Conservation (phyloP, 2,888 invertebrate species). For the Apotomis turbidana region DNA sequence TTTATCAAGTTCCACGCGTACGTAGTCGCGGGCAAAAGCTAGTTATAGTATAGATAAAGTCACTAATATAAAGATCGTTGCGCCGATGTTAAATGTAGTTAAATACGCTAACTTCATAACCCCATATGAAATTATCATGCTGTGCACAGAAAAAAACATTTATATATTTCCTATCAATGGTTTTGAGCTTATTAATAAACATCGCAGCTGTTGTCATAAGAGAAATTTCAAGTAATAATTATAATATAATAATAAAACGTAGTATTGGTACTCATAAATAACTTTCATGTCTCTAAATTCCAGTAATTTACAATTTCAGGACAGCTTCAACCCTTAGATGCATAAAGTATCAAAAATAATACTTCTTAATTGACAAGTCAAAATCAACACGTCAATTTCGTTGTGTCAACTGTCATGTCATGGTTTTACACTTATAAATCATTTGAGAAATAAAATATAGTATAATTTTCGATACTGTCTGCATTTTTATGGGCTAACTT, state of each 20-base stretch:
- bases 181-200: constrained; percentile 33
- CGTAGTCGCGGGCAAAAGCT: no score
- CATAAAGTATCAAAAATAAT: no score
- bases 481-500: background rate
- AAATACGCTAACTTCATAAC: background rate
- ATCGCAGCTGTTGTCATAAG: constrained; percentile 39
- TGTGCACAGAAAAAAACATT: background rate
- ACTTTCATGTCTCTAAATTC: background rate
- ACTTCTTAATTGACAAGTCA: no score
- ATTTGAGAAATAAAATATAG: no score
- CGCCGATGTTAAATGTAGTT: background rate
- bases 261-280: background rate
- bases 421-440: no score
- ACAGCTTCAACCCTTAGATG: background rate
- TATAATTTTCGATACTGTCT: no score
- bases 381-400: no score
- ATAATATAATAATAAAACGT: constrained; percentile 12
- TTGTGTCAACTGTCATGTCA: no score
- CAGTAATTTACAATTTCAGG: background rate
- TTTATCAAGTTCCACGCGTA: no score
- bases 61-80: no score
- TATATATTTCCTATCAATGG: constrained; percentile 4
- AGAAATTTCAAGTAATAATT: constrained; percentile 11
- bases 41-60: no score
- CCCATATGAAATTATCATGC: background rate